Evolutionary conservation across 2,797 vertebrate genomes (phyloP), one percentile per base, ranked within the genome.

Genomic region (Danio tinwini): DNA sequence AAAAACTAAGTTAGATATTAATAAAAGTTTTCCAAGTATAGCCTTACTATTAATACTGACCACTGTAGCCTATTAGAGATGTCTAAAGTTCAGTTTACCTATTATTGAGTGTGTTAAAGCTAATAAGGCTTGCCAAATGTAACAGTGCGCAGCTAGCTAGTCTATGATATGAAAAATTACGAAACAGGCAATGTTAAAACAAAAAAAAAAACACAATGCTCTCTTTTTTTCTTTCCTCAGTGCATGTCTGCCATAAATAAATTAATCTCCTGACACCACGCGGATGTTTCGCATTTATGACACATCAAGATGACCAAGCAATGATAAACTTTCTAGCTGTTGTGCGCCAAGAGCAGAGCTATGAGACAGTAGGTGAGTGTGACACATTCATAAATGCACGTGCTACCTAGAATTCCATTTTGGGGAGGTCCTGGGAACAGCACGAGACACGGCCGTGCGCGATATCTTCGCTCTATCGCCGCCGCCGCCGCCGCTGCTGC

Each of bases 361-460:
- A 2, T 6, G 40, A 45, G 52, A 65, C 40, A 53, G 47, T 42
- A 69, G 39, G 47, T 55, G 37, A 79, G 68, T 53, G 58, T 79
- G 68, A 56, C 68, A 56, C 45, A 50, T 78, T 63, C 39, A 77
- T 16, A 37, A 37, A 64, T 17, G 58, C 77, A 62, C 52, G 65
- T 62, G 72, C 72, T 74, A 47, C 76, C 72, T 79, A 69, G 47
- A 81, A 83, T 83, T 70, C 69, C 74, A 82, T 82, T 85, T 80
- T 70, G 61, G 84, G 81, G 78, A 85, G 81, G 84, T 64, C 53
- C 76, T 13, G 69, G 47, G 49, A 74, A 50, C 78, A 37, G 74
- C 61, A 68, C 74, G 71, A 49, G 74, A 67, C 59, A 70, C 14
- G 50, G 52, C 70, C 65, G 19, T 72, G 61, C 65, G 69, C 10